phyloP scores from a whole-genome alignment of 2,888 invertebrate species.

The Schizaphis graminum region DNA sequence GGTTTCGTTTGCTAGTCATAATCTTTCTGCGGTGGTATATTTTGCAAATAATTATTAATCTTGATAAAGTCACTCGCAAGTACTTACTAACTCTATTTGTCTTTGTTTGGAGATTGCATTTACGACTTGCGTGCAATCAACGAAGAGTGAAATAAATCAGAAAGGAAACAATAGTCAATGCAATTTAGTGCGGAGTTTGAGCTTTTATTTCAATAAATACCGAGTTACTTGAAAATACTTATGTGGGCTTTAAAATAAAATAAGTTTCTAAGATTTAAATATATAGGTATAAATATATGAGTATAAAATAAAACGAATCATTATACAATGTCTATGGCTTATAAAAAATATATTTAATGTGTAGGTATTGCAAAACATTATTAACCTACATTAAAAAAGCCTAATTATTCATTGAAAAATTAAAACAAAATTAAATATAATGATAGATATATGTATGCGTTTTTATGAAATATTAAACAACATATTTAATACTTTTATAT shows the following conservation, averaged over 20 bases:
- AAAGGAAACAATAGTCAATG: conserved; percentile 35
- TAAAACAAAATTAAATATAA: background rate
- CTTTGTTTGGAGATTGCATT: conserved; percentile 23
- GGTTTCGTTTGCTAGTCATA: background rate
- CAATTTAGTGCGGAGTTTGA: background rate
- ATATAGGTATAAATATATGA: background rate
- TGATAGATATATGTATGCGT: background rate
- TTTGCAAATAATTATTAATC: conserved; percentile 22
- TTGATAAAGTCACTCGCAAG: background rate
- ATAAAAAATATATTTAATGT: background rate
- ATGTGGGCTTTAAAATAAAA: conserved; percentile 37
- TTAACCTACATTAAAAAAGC: background rate
- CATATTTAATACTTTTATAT: background rate
- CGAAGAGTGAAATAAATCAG: conserved; percentile 26
- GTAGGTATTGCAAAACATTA: background rate
- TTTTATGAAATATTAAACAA: background rate
- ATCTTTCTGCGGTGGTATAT: background rate
- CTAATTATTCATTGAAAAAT: background rate
- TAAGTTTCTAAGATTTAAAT: background rate
- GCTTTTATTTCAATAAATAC: conserved; percentile 26
- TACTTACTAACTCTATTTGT: background rate
- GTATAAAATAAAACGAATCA: background rate
- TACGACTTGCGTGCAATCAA: background rate
- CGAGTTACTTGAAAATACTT: background rate
- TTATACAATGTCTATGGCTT: background rate